Evolutionary conservation across 1,140 invertebrate genomes (phyloP), one percentile per base, ranked within the genome.

Genomic region (Pentalonia nigronervosa): DNA sequence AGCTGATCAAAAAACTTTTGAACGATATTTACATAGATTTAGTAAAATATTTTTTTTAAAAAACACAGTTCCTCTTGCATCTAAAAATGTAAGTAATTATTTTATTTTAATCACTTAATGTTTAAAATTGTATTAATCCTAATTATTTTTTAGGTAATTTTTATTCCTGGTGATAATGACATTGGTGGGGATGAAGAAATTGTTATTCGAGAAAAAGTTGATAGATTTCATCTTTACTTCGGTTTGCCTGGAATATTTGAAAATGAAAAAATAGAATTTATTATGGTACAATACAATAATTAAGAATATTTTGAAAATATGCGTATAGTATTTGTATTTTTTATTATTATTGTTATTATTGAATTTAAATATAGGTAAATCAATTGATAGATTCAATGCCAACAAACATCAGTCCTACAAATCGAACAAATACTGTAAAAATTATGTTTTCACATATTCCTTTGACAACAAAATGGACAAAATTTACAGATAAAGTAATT

Each of bases 131-230:
- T 53, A 83, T 89, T 45, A 92, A 87, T 41, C 87, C 48, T 30
- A 45, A 83, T 36, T 76, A 17, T 3, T 48, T 17, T 96, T 96
- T 86, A 98, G 98, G 97, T 97, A 95, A 96, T 99, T 93, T 98
- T 97, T 96, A 95, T 99, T 94, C 98, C 98, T 67, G 98, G 98
- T 36, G 98, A 99, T 95, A 99, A 99, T 96, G 98, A 99, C 95
- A 98, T 99, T 94, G 98, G 98, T 45, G 98, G 98, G 47, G 98
- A 99, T 95, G 53, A 93, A 94, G 97, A 98, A 95, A 95, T 96
- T 93, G 96, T 98, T 76, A 97, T 97, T 81, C 94, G 95, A 53
- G 95, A 96, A 84, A 98, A 98, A 95, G 95, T 98, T 41, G 95
- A 96, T 50, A 96, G 97, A 95, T 99, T 98, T 95, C 96, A 97